phyloP scores from a whole-genome alignment of 1,140 invertebrate genomes.

The Dendroctonus ponderosae region DNA sequence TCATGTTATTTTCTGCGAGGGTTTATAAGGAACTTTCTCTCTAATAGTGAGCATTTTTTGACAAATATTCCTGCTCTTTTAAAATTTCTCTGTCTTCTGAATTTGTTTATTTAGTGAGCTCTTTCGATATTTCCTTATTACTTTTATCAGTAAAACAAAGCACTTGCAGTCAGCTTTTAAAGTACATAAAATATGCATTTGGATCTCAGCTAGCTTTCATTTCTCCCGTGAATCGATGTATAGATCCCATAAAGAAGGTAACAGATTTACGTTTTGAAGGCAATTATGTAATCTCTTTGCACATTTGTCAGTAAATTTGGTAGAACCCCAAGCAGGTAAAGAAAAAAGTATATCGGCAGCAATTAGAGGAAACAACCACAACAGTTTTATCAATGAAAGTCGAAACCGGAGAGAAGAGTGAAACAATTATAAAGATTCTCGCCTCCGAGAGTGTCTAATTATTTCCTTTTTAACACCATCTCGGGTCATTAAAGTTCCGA shows the following conservation, averaged over 20 bases:
- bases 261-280: background rate
- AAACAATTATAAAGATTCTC: constrained; percentile 29
- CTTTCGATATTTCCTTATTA: too few species aligned
- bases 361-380: constrained; percentile 17
- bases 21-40: too few species aligned
- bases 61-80: too few species aligned
- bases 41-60: too few species aligned
- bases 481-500: constrained; percentile 33
- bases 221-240: too few species aligned
- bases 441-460: constrained; percentile 31
- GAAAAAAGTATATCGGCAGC: constrained; percentile 6
- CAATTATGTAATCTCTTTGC: background rate
- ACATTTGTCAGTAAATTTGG: constrained; percentile 4
- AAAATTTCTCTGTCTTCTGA: too few species aligned
- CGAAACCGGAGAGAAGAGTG: constrained; percentile 10
- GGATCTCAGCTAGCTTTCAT: too few species aligned
- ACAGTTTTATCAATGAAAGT: constrained; percentile 27
- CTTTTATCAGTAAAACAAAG: too few species aligned
- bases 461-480: constrained; percentile 34
- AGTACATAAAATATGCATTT: too few species aligned
- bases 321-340: constrained; percentile 7
- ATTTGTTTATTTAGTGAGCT: too few species aligned
- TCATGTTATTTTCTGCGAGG: too few species aligned
- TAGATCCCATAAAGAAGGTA: background rate
- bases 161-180: too few species aligned